Conservation (phyloP, 2,797 vertebrate genomes). For the Sylvilagus floridanus region DNA sequence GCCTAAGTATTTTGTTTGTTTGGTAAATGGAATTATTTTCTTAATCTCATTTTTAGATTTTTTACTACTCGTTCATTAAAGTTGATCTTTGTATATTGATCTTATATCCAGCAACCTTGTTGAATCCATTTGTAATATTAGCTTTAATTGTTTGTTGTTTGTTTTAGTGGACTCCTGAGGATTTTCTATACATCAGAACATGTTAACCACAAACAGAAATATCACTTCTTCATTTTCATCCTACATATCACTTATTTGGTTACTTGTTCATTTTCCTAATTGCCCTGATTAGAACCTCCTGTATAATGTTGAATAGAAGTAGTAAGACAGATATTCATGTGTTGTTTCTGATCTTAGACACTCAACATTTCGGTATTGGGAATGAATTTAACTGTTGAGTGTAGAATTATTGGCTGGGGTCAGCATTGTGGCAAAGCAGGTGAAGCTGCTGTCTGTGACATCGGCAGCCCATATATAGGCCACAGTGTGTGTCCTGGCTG, state of each 20-base stretch:
- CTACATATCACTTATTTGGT: background rate
- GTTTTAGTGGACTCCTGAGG: background rate
- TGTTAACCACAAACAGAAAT: background rate
- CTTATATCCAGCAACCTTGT: background rate
- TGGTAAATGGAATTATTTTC: conserved; percentile 31
- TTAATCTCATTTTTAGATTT: background rate
- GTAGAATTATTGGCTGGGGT: conserved; percentile 8
- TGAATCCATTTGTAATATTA: background rate
- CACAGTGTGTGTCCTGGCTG: too few relatives aligned
- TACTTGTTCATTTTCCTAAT: background rate
- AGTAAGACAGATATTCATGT: background rate
- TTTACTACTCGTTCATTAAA: background rate
- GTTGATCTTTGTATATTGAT: background rate
- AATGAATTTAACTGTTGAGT: background rate
- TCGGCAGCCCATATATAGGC: too few relatives aligned
- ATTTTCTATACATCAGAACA: background rate
- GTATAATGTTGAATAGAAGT: background rate
- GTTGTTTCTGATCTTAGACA: background rate
- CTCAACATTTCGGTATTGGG: background rate
- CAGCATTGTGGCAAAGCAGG: too few relatives aligned
- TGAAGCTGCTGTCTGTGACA: too few relatives aligned
- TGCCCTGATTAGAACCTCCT: background rate
- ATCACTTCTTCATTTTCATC: background rate
- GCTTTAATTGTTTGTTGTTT: background rate
- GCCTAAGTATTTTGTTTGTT: conserved; percentile 22